Percentiles rank a stretch among this genome's conserved stretches.
Conservation (phyloP, 2,797 vertebrate species). For the Cuculus canorus region DNA sequence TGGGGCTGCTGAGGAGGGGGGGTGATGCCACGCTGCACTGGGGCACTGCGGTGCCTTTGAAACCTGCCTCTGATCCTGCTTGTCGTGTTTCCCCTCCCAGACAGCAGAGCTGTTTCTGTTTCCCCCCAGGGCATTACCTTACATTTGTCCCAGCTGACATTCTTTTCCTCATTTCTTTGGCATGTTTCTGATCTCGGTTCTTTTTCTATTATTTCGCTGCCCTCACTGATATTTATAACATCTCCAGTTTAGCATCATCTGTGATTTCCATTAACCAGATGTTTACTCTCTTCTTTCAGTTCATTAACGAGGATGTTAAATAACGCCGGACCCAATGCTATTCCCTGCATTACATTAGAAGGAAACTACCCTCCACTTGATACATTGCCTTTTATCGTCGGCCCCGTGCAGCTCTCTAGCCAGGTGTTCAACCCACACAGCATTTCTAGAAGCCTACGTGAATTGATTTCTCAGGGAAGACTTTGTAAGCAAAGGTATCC, state of each 20-base stretch:
- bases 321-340: slow-evolving; percentile 62
- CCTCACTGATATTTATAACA: slow-evolving; percentile 68
- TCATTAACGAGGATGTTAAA: slow-evolving; percentile 79
- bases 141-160: slow-evolving; percentile 44
- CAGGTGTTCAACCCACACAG: background rate
- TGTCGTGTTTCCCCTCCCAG: background rate
- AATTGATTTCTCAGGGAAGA: slow-evolving; percentile 17
- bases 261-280: slow-evolving; percentile 78
- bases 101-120: background rate
- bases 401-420: background rate
- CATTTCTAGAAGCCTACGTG: background rate
- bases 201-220: slow-evolving; percentile 68
- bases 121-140: background rate
- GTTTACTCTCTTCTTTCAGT: slow-evolving; percentile 78
- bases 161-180: slow-evolving; percentile 61
- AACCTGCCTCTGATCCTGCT: background rate
- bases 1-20: no score
- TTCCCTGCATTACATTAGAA: slow-evolving; percentile 60
- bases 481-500: background rate
- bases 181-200: slow-evolving; percentile 59
- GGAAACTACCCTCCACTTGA: slow-evolving; percentile 21
- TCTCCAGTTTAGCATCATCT: slow-evolving; percentile 77
- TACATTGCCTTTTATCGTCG: background rate
- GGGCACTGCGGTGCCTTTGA: background rate
- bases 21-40: background rate